Percentiles rank a stretch among this genome's conserved stretches.
phyloP scores from a whole-genome alignment of 2,888 invertebrate genomes.

The Azorinus chamasolen region DNA sequence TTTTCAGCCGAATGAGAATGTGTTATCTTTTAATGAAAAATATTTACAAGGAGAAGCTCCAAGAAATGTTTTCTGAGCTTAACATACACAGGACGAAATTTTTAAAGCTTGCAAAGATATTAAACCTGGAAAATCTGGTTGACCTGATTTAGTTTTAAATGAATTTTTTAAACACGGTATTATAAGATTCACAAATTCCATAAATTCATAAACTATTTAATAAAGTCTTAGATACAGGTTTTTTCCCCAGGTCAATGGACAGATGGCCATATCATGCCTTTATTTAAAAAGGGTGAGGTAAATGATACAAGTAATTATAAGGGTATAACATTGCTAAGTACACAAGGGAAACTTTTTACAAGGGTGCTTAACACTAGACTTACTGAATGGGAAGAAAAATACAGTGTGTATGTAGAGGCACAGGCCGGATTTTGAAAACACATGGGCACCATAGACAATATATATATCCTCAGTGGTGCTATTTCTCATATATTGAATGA shows the following conservation, averaged over 20 bases:
- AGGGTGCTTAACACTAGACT: no score
- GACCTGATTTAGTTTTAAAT: conserved; percentile 15
- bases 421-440: no score
- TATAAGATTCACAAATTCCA: neutral
- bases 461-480: no score
- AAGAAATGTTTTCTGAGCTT: conserved; percentile 13
- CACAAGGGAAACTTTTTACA: no score
- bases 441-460: no score
- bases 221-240: neutral
- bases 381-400: no score
- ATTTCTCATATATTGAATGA: neutral
- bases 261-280: neutral
- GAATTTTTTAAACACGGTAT: conserved; percentile 18
- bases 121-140: neutral
- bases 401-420: no score
- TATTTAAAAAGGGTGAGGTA: neutral
- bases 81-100: neutral
- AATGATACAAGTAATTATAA: neutral
- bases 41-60: conserved; percentile 9
- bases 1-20: neutral
- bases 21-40: no score
- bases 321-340: no score
- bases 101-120: conserved; percentile 7
- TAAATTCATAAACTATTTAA: conserved; percentile 9
- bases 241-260: conserved; percentile 17